Evolutionary conservation across 2,113 vertebrate species (phyloP), one percentile per base, ranked within the genome.

Genomic region (Calyptommatus sinebrachiatus): DNA sequence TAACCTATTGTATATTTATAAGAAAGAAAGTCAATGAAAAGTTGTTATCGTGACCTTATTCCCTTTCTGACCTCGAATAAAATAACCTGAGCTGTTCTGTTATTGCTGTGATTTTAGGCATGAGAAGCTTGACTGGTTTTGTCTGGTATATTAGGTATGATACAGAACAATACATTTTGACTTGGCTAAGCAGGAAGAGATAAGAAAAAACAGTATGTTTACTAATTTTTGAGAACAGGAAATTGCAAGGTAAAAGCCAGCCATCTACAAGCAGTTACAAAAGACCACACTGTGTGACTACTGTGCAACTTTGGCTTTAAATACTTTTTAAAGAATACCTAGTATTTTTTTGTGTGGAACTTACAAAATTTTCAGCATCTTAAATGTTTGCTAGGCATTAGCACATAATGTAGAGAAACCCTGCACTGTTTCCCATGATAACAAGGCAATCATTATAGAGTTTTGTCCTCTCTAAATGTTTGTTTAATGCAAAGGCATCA

Each of bases 21-120:
- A 57, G 78, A 73, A 68, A n/a, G 46, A 76, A 62, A 24, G 10
- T 35, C 31, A 83, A 45, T 28, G 22, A 67, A 3, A 73, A 22
- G 16, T 45, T 57, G 9, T 84, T 78, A 76, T 71, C 76, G n/a
- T 63, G 31, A 66, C 79, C 85, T 74, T 76, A 12, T 20, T 57
- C 81, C 74, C 41, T 88, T 8, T 0, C 7, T 80, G 69, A 35
- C 61, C 2, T 66, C 75, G 73, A 77, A 72, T 1, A 20, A 73
- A 78, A 67, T 73, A 2, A 57, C 28, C 53, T 67, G 31, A 86
- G 22, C 18, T 4, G 5, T 7, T 73, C 73, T 78, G 35, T 82
- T 61, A 1, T 1, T 73, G 63, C 12, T 22, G 35, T 57, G 6
- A 7, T 0, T 1, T 67, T 83, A 67, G 84, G 22, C 35, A 73